Evolutionary conservation across 2,113 vertebrate species (phyloP), one percentile per base, ranked within the genome.

Genomic region (Pandion haliaetus): DNA sequence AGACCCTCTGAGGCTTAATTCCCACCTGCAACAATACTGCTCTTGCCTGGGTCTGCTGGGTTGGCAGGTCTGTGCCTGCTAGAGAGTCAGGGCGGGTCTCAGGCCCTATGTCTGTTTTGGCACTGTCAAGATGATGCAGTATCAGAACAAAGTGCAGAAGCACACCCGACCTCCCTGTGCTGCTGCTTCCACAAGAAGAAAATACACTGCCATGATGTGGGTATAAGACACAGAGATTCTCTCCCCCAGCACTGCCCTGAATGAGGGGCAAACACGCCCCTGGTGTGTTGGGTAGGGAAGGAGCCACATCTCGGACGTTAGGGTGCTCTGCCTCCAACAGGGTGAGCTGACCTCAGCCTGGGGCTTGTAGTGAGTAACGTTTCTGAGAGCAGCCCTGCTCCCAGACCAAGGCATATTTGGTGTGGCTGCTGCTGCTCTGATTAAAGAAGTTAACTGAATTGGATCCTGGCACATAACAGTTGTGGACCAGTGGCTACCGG

Each of bases 81-180:
- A 13, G 76, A 58, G 24, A 40, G 7, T 5, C 0, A 0, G 45
- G 20, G 40, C 9, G 4, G 6, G n/a, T 82, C 44, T 54, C 58
- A 55, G 20, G 24, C n/a, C 32, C 54, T 23, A 5, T 2, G 31
- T 31, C 36, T 47, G n/a, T 11, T 76, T 29, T 38, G 71, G 34
- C 47, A 38, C 23, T 32, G 59, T 23, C 49, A 38, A 2, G 40
- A 31, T 21, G 59, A 42, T 29, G 40, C 24, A 21, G 72, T 13
- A 32, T 12, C 42, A 86, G 50, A 65, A 52, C 59, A 70, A 74
- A 36, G n/a, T 32, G 34, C 28, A 70, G 65, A 79, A 26, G 21
- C 29, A 28, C 19, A 14, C 20, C 57, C 15, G 1, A 7, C 50
- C 26, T 76, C 42, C 38, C 57, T 1, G 1, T 45, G n/a, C 44